These are phyloP conservation scores for Charina bottae DNA, from an alignment of 2,113 vertebrate genomes.

Conservation along the genomic window DNA sequence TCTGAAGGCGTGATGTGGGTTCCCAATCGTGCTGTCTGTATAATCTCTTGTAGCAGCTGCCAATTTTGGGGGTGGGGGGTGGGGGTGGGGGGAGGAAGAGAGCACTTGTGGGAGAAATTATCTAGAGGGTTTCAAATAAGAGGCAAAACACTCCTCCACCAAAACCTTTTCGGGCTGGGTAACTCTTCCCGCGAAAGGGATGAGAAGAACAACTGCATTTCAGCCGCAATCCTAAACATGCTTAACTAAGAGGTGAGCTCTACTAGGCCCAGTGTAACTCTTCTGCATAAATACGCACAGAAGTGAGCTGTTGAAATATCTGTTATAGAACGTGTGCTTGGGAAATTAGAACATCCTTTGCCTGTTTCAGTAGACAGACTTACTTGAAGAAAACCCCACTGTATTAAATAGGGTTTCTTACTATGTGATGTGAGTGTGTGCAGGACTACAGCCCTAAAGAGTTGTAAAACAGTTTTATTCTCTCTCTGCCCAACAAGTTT, in stretches of 20 bases:
- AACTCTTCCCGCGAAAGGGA: background rate
- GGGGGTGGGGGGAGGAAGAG: background rate
- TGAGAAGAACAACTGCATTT: background rate
- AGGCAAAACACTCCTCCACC: background rate
- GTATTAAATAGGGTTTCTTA: background rate
- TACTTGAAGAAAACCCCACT: background rate
- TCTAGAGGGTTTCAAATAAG: background rate
- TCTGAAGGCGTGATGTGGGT: background rate
- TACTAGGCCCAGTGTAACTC: no score
- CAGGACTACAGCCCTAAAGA: background rate
- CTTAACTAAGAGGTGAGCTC: background rate
- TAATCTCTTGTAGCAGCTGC: background rate
- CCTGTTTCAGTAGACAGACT: background rate
- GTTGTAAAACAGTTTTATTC: background rate
- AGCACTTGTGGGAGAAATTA: background rate
- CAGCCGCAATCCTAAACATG: background rate
- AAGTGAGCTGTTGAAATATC: background rate
- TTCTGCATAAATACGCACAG: background rate
- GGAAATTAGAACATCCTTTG: background rate
- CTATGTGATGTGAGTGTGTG: background rate
- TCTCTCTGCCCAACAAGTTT: background rate
- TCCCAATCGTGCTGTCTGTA: background rate
- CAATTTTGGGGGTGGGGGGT: background rate
- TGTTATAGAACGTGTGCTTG: background rate
- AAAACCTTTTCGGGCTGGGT: background rate